Base-by-base conservation (phyloP, 2,888 invertebrate species). In the Dermolepida albohirtum region DNA sequence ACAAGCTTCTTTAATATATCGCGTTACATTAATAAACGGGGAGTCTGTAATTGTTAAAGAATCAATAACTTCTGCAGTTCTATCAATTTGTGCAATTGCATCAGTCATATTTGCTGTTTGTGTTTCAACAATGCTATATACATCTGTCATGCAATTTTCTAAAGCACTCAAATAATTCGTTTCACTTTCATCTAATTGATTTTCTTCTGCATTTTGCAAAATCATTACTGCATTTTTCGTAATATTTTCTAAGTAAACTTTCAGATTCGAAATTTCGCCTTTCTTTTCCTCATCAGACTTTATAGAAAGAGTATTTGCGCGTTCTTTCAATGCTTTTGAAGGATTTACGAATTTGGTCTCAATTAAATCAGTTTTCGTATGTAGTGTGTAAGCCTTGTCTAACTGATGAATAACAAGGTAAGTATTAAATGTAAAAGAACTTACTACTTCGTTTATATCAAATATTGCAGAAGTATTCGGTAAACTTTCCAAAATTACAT, bases 381-480 rank as follows among this genome's bases (percentile, higher is more conserved):
- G 67, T 11, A 66, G 44, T 8, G 66, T 54, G 57, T 76, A 72
- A 17, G 73, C 78, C 49, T 67, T 43, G 66, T 79, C 76, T n/a
- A 82, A 66, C 66, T 81, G 78, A 22, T 74, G 67, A 7, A 77
- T 70, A 40, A 81, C 59, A 41, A 71, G 71, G 16, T 79, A 78
- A 47, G 79, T 57, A n/a, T 73, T 70, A 8, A 73, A 71, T 5
- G 75, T 67, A n/a, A 81, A 70, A 5, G 73, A 73, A 39, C 72
- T 74, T 17, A 81, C 57, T 17, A 75, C 71, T 41, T 71, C 68
- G 5, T 75, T 71, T 52, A 81, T 70, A 11, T 73, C 57, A 63
- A 71, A 74, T 14, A 79, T 74, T 2, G 76, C 72, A 8, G 79
- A 78, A 29, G 70, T 72, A 43, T 71, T 70, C 17, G 73, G 73